Percentiles rank a stretch among this genome's conserved stretches.
These are phyloP conservation scores for Oryzias woworae DNA, from an alignment of 2,113 vertebrate genomes.

Conservation along the genomic window DNA sequence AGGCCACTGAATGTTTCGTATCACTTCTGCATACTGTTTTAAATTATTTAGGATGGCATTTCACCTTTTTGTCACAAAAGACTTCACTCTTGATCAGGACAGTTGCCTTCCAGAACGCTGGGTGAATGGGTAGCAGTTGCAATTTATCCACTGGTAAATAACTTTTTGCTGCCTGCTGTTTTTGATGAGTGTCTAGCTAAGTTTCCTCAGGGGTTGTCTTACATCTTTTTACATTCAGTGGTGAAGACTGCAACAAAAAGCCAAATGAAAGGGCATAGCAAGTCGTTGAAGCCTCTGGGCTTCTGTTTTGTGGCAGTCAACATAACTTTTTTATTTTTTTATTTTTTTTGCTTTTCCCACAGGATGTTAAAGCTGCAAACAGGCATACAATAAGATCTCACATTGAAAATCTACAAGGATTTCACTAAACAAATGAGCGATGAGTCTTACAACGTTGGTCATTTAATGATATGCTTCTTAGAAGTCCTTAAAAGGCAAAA, in stretches of 20 bases:
- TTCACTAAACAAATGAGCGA: conserved; percentile 1
- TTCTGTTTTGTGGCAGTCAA: conserved; percentile 10
- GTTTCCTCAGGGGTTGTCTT: conserved; percentile 31
- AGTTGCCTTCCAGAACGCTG: not conserved
- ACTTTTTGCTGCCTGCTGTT: conserved; percentile 36
- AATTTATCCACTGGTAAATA: conserved; percentile 38
- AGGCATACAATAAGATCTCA: conserved; percentile 8
- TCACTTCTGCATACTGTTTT: too few species aligned
- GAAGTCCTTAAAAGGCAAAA: too few species aligned
- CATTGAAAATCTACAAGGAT: not conserved
- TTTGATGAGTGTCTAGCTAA: conserved; percentile 22
- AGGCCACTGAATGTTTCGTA: not conserved
- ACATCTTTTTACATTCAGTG: conserved; percentile 24
- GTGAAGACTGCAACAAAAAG: conserved; percentile 11
- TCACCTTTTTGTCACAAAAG: not conserved
- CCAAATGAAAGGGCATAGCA: conserved; percentile 39
- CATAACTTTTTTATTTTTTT: not conserved
- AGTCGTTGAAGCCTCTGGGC: conserved; percentile 19
- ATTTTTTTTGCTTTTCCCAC: not conserved
- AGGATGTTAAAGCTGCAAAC: not conserved
- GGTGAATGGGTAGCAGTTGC: conserved; percentile 21
- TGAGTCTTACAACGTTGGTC: too few species aligned
- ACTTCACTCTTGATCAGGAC: not conserved
- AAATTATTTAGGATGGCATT: not conserved
- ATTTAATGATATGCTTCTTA: too few species aligned